Conservation (phyloP, 2,797 vertebrate species). For the Pipistrellus pygmaeus region DNA sequence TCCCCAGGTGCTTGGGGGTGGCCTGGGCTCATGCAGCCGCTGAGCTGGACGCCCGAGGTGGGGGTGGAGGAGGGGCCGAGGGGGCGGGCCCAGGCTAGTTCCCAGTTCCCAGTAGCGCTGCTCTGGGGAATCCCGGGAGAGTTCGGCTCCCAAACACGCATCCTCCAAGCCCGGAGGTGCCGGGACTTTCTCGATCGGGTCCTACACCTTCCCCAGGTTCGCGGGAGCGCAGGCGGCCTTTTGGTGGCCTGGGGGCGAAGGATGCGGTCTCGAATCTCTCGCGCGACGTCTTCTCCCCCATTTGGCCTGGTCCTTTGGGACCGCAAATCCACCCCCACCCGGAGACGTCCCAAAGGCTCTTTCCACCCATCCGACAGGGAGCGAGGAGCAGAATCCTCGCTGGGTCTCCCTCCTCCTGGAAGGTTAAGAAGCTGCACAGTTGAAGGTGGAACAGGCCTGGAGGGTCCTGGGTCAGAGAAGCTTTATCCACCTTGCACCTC, state of each 20-base stretch:
- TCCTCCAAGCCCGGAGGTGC: background rate
- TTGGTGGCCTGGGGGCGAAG: background rate
- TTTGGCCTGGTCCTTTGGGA: background rate
- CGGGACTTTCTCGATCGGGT: background rate
- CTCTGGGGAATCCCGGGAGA: background rate
- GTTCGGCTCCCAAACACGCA: background rate
- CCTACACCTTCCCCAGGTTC: background rate
- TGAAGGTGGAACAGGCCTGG: background rate
- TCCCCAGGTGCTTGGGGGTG: background rate
- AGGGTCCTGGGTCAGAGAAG: background rate
- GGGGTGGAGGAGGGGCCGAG: conserved; percentile 60
- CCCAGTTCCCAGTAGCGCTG: background rate
- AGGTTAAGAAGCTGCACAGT: background rate
- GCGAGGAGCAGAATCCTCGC: rapidly evolving
- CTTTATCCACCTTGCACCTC: background rate
- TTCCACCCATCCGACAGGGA: background rate
- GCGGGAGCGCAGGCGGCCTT: rapidly evolving
- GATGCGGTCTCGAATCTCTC: rapidly evolving
- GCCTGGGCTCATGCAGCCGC: background rate
- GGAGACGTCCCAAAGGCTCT: background rate
- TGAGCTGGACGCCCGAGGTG: rapidly evolving
- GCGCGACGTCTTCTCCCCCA: rapidly evolving
- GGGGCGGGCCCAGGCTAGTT: conserved; percentile 66
- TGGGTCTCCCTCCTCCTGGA: background rate
- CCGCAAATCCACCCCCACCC: background rate